Evolutionary conservation across 1,140 invertebrate species (phyloP).

Genomic region (Ptiloglossa arizonensis): DNA sequence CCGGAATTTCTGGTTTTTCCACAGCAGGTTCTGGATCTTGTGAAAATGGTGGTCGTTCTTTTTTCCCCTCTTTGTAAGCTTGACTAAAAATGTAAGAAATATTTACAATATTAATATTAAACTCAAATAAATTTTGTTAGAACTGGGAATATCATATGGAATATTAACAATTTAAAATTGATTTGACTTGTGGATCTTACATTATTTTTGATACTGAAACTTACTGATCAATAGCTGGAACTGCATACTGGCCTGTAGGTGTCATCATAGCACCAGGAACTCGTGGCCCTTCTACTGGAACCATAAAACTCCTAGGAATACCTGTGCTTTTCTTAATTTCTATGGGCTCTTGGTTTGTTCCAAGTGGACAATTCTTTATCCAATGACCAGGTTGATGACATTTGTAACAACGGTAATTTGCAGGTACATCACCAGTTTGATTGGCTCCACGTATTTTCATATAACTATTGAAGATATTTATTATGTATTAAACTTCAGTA

Average conservation of each 20-base stretch:
- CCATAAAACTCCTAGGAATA: conserved; percentile 98
- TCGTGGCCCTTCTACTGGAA: conserved; percentile 93
- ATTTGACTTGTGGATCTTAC: conserved; percentile 6
- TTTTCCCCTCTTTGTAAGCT: conserved; percentile 89
- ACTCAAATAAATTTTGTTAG: background rate
- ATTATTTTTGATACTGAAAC: conserved; percentile 74
- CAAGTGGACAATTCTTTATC: conserved; percentile 96
- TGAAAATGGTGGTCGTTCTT: conserved; percentile 85
- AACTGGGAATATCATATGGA: background rate
- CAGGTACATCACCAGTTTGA: conserved; percentile 93
- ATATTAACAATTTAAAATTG: background rate
- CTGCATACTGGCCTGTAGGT: conserved; percentile 94
- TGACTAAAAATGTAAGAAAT: conserved; percentile 82
- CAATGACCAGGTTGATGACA: conserved; percentile 97
- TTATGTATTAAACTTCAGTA: conserved; percentile 1
- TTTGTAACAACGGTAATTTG: conserved; percentile 95
- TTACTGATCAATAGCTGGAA: conserved; percentile 95
- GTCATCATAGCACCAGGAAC: conserved; percentile 96
- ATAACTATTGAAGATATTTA: conserved; percentile 85
- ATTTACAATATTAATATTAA: background rate
- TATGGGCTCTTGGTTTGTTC: conserved; percentile 85
- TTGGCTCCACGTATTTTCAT: conserved; percentile 92
- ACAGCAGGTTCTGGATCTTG: conserved; percentile 83
- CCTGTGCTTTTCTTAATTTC: conserved; percentile 97
- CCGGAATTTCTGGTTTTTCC: conserved; percentile 90